Evolutionary conservation across 1,140 invertebrate genomes (phyloP), one percentile per base, ranked within the genome.

Genomic region (Aphaenogaster rudis): DNA sequence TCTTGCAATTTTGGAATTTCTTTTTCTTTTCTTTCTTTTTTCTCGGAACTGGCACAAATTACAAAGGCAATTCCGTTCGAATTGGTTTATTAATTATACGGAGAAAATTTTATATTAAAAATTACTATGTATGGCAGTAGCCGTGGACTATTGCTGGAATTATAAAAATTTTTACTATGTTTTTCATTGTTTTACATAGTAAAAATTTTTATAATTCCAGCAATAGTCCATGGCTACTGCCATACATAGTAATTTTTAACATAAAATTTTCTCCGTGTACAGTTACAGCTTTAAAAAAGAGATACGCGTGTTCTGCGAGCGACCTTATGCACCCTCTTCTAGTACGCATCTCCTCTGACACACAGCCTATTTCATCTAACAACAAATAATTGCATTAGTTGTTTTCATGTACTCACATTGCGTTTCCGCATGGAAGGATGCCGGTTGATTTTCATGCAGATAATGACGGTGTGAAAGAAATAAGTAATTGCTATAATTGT

Each of bases 391-490:
- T 76, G 54, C 80, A 50, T 61, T 48, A n/a, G 39, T 69, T 57
- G 48, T 71, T 81, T 28, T 28, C 48, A n/a, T 6, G 63, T 67
- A 54, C 42, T 67, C 36, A 28, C 63, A 67, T 59, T 71, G 50
- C 28, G 67, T 82, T 82, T 84, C 80, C 69, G 69, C 80, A 61
- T 84, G 48, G 42, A 84, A 84, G 69, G 52, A 50, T 61, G 66
- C n/a, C 67, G 15, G 69, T 50, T 87, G 67, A 86, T 86, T 66
- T 82, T 90, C 85, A 89, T 77, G 84, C 42, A 36, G 57, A 78
- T 90, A 90, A 90, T 90, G 86, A 90, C 69, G 85, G 88, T 88
- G 89, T 84, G 88, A 90, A 88, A 88, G 59, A 45, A 77, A 69
- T 63, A 61, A 64, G 59, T 90, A 90, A 90, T 90, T 78, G 74